Evolutionary conservation across 2,888 invertebrate genomes (phyloP).

Genomic region (Oxycera nigricornis): DNA sequence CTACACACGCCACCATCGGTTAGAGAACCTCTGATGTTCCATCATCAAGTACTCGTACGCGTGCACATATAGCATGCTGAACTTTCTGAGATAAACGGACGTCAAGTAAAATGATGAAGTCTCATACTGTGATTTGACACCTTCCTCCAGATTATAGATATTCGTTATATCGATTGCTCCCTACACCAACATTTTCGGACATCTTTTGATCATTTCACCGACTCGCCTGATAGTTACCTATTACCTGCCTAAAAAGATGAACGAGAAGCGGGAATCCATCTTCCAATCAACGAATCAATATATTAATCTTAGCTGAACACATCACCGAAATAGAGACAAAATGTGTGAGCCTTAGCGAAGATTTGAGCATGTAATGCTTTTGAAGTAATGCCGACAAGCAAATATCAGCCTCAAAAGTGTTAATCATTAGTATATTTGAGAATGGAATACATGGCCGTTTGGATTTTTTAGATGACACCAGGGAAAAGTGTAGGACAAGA

Average conservation of each 20-base stretch:
- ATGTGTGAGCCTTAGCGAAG: too few relatives aligned
- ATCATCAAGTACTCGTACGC: background rate
- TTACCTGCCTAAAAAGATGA: background rate
- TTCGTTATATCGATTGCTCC: slow-evolving; percentile 30
- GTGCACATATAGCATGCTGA: slow-evolving; percentile 7
- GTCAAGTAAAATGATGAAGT: slow-evolving; percentile 36
- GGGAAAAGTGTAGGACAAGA: too few relatives aligned
- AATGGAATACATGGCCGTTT: too few relatives aligned
- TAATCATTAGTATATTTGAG: too few relatives aligned
- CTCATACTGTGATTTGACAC: slow-evolving; percentile 35
- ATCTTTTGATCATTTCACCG: slow-evolving; percentile 32
- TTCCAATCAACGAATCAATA: slow-evolving; percentile 24
- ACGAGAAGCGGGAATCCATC: slow-evolving; percentile 31
- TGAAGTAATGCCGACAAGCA: too few relatives aligned
- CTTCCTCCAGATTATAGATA: slow-evolving; percentile 23
- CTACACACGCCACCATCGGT: background rate
- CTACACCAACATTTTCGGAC: slow-evolving; percentile 23
- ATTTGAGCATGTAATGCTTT: too few relatives aligned
- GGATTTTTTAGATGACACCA: too few relatives aligned
- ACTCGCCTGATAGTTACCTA: background rate
- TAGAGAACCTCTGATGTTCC: background rate
- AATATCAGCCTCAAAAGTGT: too few relatives aligned
- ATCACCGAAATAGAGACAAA: too few relatives aligned
- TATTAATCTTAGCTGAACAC: background rate
- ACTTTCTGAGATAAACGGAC: slow-evolving; percentile 29